Evolutionary conservation across 2,113 vertebrate genomes (phyloP), one percentile per base, ranked within the genome.

Genomic region (Illadopsis cleaveri): DNA sequence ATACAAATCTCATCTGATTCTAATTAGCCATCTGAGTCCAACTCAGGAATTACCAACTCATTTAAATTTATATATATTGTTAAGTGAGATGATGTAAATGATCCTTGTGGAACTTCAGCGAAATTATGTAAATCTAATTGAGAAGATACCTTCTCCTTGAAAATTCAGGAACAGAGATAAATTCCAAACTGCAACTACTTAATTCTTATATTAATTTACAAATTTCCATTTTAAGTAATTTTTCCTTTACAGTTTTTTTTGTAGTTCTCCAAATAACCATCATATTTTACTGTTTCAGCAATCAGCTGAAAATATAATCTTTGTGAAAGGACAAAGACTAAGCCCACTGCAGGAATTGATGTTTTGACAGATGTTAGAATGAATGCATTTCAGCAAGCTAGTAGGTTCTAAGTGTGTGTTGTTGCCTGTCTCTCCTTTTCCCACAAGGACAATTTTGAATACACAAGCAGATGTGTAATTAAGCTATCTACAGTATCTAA

Each of bases 311-410:
- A 70, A 84, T 19, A 10, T 33, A 54, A 24, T 62, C 14, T 48
- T 42, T 72, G 2, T 33, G 12, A 72, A 75, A 65, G 20, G 27
- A 37, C 23, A 60, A 90, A 90, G 22, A 37, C 4, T 71, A 68
- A 66, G 11, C 14, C 57, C 2, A 2, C 18, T 62, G 10, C 15
- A 40, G 23, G 3, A 58, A 42, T 0, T 80, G 53, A 35, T 1
- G 3, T 40, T 93, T 70, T 73, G 11, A 31, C 15, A 40, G 30
- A 12, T 50, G 19, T 62, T 60, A 68, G 20, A 80, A 68, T 53
- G 2, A 76, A 64, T 30, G 7, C 4, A 45, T 78, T 93, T 77
- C 50, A 82, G 13, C 27, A 82, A 57, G 8, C 5, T 73, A 53
- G 19, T 24, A 65, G 20, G 3, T 60, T 86, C 11, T 50, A 30